Percentiles rank a stretch among this genome's conserved stretches.
Evolutionary conservation across 92 coral and sea anemone species (phyloP).

Genomic region (Porites lobata): DNA sequence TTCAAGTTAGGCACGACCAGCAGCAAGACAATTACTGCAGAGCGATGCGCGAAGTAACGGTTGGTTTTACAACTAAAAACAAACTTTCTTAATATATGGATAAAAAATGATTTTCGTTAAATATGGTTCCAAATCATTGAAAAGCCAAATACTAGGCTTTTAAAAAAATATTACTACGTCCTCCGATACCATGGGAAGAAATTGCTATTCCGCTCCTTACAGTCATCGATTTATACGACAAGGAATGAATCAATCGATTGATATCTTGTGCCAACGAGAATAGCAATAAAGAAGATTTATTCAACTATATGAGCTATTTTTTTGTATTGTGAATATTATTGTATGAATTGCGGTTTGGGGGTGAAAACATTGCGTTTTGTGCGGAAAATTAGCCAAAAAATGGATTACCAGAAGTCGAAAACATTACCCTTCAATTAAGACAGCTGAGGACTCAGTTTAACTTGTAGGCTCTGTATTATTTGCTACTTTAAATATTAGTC

Average conservation of each 20-base stretch:
- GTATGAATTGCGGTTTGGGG: slow-evolving; percentile 41
- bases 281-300: slow-evolving; percentile 37
- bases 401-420: not conserved
- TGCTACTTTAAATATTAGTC: not conserved
- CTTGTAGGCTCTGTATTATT: not conserved
- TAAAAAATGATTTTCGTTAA: slow-evolving; percentile 3
- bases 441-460: not conserved
- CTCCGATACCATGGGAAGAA: slow-evolving; percentile 6
- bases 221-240: slow-evolving; percentile 7
- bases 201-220: slow-evolving; percentile 9
- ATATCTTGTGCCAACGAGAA: slow-evolving; percentile 15
- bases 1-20: slow-evolving; percentile 19
- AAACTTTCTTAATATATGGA: slow-evolving; percentile 5
- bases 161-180: not conserved
- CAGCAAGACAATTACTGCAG: slow-evolving; percentile 7
- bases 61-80: slow-evolving; percentile 24
- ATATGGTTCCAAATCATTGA: not conserved
- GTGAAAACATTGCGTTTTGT: slow-evolving; percentile 20
- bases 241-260: slow-evolving; percentile 24
- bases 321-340: slow-evolving; percentile 22
- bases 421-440: not conserved
- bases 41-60: not conserved
- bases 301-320: slow-evolving; percentile 20
- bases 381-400: slow-evolving; percentile 20
- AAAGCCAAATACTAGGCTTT: not conserved